Evolutionary conservation across 2,888 invertebrate species (phyloP).

Genomic region (Mesorhabditis belari): DNA sequence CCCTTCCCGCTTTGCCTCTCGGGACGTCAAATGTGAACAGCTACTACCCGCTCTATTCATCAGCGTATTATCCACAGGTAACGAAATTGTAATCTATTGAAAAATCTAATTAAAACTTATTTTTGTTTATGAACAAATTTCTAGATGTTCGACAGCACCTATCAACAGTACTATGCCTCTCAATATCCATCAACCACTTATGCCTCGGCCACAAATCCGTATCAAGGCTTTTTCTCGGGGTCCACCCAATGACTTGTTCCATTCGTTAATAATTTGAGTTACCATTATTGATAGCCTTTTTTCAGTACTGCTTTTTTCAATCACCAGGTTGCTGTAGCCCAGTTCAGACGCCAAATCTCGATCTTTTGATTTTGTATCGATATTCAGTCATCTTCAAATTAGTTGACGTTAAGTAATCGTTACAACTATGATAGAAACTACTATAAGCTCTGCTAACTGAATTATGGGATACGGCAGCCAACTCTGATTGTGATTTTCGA

Average conservation of each 20-base stretch:
- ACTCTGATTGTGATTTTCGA: no score
- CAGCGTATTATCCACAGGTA: background rate
- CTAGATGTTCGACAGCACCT: background rate
- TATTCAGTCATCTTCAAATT: no score
- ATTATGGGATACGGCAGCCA: no score
- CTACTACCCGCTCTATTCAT: background rate
- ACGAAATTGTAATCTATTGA: background rate
- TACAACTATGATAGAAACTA: no score
- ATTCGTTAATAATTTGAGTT: no score
- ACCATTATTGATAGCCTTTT: no score
- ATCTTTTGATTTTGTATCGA: no score
- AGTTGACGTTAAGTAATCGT: no score
- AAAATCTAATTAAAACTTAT: background rate
- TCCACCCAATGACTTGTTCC: background rate
- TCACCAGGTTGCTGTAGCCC: no score
- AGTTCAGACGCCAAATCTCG: no score
- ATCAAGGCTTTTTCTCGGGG: background rate
- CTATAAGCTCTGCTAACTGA: no score
- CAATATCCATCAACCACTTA: background rate
- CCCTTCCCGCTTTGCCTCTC: background rate
- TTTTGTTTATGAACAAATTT: background rate
- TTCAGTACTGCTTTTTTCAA: no score
- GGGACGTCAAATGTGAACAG: background rate
- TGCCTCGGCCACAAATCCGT: background rate
- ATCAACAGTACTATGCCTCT: background rate